Percentiles rank a stretch among this genome's conserved stretches.
Evolutionary conservation across 2,797 vertebrate species (phyloP).

Genomic region (Sciaenops ocellatus): DNA sequence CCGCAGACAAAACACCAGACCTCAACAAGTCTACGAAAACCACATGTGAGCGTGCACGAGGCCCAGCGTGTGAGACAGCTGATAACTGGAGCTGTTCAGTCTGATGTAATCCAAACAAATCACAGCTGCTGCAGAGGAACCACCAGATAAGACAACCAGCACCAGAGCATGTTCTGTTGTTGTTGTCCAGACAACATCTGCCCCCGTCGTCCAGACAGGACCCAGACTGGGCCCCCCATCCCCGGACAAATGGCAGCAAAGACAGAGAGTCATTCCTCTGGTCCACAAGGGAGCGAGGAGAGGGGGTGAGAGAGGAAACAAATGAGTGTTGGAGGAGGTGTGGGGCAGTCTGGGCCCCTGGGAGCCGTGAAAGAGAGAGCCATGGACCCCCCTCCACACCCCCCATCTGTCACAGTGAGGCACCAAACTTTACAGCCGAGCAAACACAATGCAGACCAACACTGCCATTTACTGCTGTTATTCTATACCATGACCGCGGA

Average conservation of each 20-base stretch:
- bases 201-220: slow-evolving; percentile 34
- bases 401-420: slow-evolving; percentile 55
- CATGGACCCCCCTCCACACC: neutral
- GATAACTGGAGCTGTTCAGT: slow-evolving; percentile 7
- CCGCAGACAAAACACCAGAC: neutral
- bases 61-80: slow-evolving; percentile 4
- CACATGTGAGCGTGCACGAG: slow-evolving; percentile 5
- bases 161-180: neutral
- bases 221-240: slow-evolving; percentile 29
- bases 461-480: slow-evolving; percentile 22
- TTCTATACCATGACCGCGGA: accelerated
- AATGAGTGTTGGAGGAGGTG: neutral
- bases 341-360: slow-evolving; percentile 18
- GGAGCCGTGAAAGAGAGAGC: slow-evolving; percentile 42
- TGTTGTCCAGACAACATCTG: slow-evolving; percentile 56
- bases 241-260: slow-evolving; percentile 35
- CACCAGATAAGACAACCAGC: neutral
- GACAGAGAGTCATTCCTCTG: slow-evolving; percentile 28
- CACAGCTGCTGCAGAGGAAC: neutral
- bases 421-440: slow-evolving; percentile 34
- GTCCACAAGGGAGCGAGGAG: slow-evolving; percentile 21
- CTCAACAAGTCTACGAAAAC: too few species aligned
- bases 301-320: slow-evolving; percentile 9
- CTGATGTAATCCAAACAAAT: slow-evolving; percentile 18
- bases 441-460: slow-evolving; percentile 41